Conservation (phyloP, 2,797 vertebrate species). For the Pterois miles region DNA sequence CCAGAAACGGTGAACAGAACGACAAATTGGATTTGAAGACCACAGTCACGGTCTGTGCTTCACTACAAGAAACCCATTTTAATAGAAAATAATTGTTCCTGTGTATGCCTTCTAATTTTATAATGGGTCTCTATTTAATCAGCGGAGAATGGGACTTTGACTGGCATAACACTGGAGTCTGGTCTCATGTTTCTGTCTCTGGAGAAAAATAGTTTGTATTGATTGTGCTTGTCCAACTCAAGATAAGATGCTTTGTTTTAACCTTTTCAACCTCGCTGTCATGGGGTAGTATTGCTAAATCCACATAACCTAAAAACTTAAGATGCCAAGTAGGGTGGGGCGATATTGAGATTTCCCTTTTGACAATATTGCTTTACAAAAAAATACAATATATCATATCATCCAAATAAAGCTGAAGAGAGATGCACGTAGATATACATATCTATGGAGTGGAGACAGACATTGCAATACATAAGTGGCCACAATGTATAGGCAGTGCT, state of each 20-base stretch:
- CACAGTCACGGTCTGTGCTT: background rate
- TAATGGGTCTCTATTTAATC: background rate
- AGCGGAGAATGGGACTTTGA: background rate
- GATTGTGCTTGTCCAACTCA: constrained; percentile 24
- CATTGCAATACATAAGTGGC: no score
- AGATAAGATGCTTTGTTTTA: constrained; percentile 14
- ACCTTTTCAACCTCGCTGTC: background rate
- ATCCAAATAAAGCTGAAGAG: no score
- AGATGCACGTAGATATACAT: no score
- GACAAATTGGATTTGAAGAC: background rate
- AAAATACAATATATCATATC: no score
- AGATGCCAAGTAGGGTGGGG: no score
- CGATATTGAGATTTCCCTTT: no score
- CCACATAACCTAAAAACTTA: background rate
- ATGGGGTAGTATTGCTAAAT: background rate
- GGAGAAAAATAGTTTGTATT: constrained; percentile 44
- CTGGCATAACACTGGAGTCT: background rate
- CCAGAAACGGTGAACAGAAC: background rate
- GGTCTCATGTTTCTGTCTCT: constrained; percentile 49
- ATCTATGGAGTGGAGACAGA: no score
- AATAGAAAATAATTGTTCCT: background rate
- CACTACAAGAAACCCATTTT: background rate
- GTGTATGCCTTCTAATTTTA: background rate
- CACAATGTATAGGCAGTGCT: no score
- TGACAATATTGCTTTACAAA: no score